These are phyloP conservation scores for Drosophila aff. DNA, from an alignment of 1,140 invertebrate species.

Conservation along the genomic window DNA sequence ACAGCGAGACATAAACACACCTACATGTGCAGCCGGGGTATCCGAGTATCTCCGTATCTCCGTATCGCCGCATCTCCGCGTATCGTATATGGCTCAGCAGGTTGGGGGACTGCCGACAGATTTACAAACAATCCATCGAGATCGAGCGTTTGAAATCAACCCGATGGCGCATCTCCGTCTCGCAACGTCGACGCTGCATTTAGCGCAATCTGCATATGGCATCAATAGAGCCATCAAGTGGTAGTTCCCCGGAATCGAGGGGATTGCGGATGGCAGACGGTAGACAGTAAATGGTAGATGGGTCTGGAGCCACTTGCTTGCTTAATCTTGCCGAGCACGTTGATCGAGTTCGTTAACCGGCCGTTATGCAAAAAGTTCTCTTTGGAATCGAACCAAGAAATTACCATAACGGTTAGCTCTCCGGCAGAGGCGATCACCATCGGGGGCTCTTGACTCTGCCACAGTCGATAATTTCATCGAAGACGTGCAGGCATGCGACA, in stretches of 20 bases:
- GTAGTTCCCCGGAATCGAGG: conserved; percentile 28
- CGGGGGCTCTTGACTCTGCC: conserved; percentile 21
- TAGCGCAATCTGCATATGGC: conserved; percentile 58
- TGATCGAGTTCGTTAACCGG: conserved; percentile 69
- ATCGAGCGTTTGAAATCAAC: conserved; percentile 49
- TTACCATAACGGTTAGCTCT: conserved; percentile 77
- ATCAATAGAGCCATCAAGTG: conserved; percentile 68
- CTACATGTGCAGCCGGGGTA: conserved; percentile 18
- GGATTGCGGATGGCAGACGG: not conserved
- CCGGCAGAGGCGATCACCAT: conserved; percentile 16
- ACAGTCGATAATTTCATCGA: conserved; percentile 41
- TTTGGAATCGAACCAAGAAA: conserved; percentile 78
- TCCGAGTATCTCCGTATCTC: conserved; percentile 4
- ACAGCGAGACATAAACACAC: conserved; percentile 59
- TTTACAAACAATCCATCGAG: conserved; percentile 71
- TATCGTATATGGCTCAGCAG: conserved; percentile 61
- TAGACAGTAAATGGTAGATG: not conserved
- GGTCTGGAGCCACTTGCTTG: conserved; percentile 27
- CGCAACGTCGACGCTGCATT: conserved; percentile 55
- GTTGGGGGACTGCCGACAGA: conserved; percentile 62
- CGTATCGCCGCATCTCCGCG: conserved; percentile 13
- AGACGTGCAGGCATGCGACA: conserved; percentile 74
- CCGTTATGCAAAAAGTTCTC: conserved; percentile 76
- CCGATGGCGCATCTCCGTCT: conserved; percentile 55
- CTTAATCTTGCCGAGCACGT: conserved; percentile 70